Evolutionary conservation across 2,113 vertebrate species (phyloP).

Genomic region (Acanthisitta chloris): DNA sequence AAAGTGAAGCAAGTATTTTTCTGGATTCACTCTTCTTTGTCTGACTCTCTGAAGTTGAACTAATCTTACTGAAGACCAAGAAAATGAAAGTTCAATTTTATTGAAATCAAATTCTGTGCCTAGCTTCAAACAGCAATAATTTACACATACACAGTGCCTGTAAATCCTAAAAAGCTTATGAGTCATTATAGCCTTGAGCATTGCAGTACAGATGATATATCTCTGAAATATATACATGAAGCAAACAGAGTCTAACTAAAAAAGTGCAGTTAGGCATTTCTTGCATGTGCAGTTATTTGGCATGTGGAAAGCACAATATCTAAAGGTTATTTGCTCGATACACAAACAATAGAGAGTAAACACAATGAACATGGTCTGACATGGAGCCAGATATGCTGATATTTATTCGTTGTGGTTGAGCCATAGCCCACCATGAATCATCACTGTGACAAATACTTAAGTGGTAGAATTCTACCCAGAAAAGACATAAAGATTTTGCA

Average conservation of each 20-base stretch:
- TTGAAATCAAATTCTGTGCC: background rate
- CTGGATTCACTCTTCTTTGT: background rate
- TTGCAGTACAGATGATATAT: background rate
- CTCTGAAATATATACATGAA: background rate
- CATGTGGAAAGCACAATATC: background rate
- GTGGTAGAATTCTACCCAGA: background rate
- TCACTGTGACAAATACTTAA: background rate
- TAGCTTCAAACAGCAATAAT: background rate
- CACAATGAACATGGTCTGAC: background rate
- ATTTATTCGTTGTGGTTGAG: background rate
- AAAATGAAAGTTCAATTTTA: background rate
- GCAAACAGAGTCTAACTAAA: background rate
- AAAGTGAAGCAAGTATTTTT: background rate
- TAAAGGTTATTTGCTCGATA: background rate
- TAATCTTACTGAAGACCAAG: background rate
- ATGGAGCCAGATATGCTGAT: background rate
- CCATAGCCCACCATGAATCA: rapidly evolving
- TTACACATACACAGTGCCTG: background rate
- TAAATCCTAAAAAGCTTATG: background rate
- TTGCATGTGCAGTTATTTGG: background rate
- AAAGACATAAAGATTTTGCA: background rate
- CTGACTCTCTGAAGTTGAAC: background rate
- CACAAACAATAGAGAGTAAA: background rate
- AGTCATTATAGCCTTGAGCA: background rate
- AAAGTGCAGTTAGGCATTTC: background rate